Evolutionary conservation across 2,113 vertebrate species (phyloP).

Genomic region (Diphyllodes magnificus): DNA sequence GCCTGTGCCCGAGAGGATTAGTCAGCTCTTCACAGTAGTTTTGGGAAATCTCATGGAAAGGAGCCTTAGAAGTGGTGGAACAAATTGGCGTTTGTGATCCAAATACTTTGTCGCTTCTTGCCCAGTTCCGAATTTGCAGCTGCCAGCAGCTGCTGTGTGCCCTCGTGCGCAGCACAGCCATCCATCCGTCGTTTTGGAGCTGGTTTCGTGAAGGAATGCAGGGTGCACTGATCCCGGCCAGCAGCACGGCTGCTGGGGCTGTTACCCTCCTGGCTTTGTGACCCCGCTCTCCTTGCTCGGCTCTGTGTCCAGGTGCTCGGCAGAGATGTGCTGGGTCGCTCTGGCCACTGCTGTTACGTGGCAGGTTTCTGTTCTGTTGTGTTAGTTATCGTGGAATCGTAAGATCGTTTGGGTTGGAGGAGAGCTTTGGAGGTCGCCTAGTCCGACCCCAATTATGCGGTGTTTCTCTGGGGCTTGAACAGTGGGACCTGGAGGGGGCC

Average conservation of each 20-base stretch:
- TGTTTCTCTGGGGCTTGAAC: neutral
- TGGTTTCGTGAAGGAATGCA: neutral
- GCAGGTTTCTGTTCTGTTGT: neutral
- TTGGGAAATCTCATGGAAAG: neutral
- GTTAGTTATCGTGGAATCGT: neutral
- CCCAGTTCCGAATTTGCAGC: accelerated
- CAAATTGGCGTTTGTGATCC: neutral
- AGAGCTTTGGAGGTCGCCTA: neutral
- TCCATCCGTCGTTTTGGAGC: neutral
- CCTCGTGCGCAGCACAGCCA: accelerated
- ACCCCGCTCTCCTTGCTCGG: neutral
- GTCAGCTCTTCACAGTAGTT: neutral
- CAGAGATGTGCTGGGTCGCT: neutral
- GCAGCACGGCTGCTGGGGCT: neutral
- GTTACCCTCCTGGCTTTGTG: neutral
- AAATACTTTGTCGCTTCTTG: neutral
- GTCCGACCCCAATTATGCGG: accelerated
- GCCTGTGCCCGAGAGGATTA: neutral
- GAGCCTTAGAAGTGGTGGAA: neutral
- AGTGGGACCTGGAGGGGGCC: neutral
- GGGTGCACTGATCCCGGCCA: neutral
- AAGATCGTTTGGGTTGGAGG: neutral
- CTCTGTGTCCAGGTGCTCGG: accelerated
- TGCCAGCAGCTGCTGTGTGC: neutral
- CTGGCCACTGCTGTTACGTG: accelerated